phyloP scores from a whole-genome alignment of 1,140 invertebrate species.

The Cydia strobilella region DNA sequence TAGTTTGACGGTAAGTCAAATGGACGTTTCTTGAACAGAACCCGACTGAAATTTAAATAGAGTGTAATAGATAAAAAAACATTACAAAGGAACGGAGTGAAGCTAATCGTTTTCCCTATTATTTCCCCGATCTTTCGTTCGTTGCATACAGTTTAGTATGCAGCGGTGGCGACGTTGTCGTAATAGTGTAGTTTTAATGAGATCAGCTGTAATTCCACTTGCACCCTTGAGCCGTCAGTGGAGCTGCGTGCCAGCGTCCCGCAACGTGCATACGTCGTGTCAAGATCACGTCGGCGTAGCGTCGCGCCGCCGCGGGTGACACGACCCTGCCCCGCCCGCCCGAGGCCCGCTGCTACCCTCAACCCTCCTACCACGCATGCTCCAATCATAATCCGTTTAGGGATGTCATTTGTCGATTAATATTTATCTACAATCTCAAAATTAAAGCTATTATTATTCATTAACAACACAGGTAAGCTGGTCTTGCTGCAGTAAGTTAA shows the following conservation, averaged over 20 bases:
- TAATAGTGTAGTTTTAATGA: constrained; percentile 6
- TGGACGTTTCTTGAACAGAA: background rate
- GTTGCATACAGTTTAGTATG: background rate
- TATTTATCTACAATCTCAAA: constrained; percentile 35
- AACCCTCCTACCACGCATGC: constrained; percentile 75
- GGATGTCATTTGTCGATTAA: constrained; percentile 74
- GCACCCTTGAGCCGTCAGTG: constrained; percentile 29
- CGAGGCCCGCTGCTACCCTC: constrained; percentile 49
- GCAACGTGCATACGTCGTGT: constrained; percentile 72
- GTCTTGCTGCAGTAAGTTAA: background rate
- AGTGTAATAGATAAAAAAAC: background rate
- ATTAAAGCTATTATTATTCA: background rate
- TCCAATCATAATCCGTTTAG: constrained; percentile 79
- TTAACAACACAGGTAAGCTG: background rate
- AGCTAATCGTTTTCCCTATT: background rate
- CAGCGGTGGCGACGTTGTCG: background rate
- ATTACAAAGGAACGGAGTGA: background rate
- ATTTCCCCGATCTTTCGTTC: background rate
- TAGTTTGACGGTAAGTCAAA: no score
- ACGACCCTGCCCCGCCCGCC: constrained; percentile 48
- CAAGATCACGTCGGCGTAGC: constrained; percentile 72
- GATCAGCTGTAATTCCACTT: constrained; percentile 37
- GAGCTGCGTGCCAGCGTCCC: constrained; percentile 43
- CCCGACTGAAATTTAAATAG: background rate
- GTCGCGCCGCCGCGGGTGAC: constrained; percentile 68